Evolutionary conservation across 2,113 vertebrate genomes (phyloP).

Genomic region (Antigone vipio): DNA sequence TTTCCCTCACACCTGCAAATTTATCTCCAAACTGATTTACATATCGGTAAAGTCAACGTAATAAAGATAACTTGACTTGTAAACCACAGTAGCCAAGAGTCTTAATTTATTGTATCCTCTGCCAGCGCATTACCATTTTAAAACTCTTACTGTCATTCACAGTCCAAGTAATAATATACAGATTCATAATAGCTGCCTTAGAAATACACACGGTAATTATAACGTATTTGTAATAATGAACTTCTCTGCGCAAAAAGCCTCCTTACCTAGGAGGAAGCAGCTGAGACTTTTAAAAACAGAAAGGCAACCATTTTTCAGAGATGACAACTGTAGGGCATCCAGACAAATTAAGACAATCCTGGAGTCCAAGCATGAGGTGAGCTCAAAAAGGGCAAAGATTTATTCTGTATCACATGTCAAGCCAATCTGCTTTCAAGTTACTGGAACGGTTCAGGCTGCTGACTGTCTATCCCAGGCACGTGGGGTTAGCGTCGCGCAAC

Average conservation of each 20-base stretch:
- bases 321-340: background rate
- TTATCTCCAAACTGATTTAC: background rate
- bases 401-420: background rate
- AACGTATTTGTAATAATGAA: background rate
- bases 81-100: background rate
- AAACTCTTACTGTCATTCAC: background rate
- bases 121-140: background rate
- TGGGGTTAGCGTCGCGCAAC: accelerated
- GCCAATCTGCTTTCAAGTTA: background rate
- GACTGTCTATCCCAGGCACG: background rate
- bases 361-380: background rate
- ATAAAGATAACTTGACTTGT: background rate
- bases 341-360: background rate
- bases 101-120: background rate
- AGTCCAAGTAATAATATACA: background rate
- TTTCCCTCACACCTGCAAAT: background rate
- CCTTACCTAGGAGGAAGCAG: background rate
- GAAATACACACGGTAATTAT: background rate
- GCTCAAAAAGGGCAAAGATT: background rate
- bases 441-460: background rate
- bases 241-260: background rate
- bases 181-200: background rate
- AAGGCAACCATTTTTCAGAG: background rate
- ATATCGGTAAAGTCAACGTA: background rate
- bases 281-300: background rate